Evolutionary conservation across 2,888 invertebrate genomes (phyloP), one percentile per base, ranked within the genome.

Genomic region (Sesamia inferens): DNA sequence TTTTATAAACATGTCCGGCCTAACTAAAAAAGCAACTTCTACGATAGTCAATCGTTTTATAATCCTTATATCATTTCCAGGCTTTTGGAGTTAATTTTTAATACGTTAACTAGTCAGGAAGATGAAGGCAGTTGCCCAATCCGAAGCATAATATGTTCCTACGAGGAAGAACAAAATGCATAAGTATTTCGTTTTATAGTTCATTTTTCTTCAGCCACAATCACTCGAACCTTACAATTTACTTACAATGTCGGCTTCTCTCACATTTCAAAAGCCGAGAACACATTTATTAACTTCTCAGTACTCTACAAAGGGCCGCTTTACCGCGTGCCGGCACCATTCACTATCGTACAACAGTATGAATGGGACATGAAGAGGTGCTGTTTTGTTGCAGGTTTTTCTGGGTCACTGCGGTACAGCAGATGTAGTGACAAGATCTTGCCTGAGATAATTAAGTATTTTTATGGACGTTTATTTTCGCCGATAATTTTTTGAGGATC

Each of bases 351-450:
- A 54, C 62, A 71, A 62, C 62, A 74, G 74, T 81, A 67, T 71
- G 63, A 62, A 70, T 61, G 55, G 16, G 1, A 39, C 16, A 72
- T 61, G 78, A 78, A 71, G 65, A 24, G 14, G 7, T 22, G 39
- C 31, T 57, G 19, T 39, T 54, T 58, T 62, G 54, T 63, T 78
- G 71, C 67, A 72, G 62, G 82, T 74, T 78, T 81, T 78, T 68
- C 70, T 74, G 81, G 78, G 74, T 81, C 70, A 80, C 11, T 61
- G 67, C 22, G 13, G 19, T 13, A 51, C 22, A 48, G 54, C 81
- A 81, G 78, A 74, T 81, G 82, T 66, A 11, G 48, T 44, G 24
- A 66, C 68, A 51, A 62, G 58, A 51, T 76, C 24, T 24, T 62
- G 57, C n/a, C 31, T 24, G 13, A 48, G 42, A 54, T 42, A 59